Conservation (phyloP, 2,888 invertebrate genomes). For the Neoascia interrupta region DNA sequence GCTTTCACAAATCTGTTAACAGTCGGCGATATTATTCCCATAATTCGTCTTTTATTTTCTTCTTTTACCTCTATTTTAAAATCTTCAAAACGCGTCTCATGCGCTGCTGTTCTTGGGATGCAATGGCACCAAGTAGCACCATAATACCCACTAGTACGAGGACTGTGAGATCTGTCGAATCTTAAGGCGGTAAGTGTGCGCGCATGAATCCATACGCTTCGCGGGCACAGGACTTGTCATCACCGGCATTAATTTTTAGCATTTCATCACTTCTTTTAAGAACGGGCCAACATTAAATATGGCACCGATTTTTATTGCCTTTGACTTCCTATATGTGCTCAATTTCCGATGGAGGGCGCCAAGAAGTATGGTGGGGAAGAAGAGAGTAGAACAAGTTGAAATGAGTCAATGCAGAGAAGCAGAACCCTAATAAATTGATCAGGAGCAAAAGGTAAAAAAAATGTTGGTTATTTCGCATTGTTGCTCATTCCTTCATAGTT, state of each 20-base stretch:
- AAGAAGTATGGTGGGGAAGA: too few species aligned
- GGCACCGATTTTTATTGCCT: conserved; percentile 68
- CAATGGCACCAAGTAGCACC: conserved; percentile 45
- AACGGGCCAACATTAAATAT: conserved; percentile 66
- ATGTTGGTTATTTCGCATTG: too few species aligned
- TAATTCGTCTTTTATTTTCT: conserved; percentile 46
- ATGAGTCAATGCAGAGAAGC: too few species aligned
- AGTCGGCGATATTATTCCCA: conserved; percentile 77
- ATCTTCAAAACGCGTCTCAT: conserved; percentile 35
- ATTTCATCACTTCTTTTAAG: conserved; percentile 69
- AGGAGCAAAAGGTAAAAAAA: too few species aligned
- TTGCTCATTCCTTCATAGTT: too few species aligned
- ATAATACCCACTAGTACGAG: conserved; percentile 24
- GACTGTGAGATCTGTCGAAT: conserved; percentile 17
- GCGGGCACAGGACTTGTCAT: conserved; percentile 58
- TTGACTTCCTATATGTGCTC: conserved; percentile 67
- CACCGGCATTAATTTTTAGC: conserved; percentile 62
- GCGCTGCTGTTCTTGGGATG: conserved; percentile 38
- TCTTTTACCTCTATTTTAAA: conserved; percentile 56
- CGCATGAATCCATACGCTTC: conserved; percentile 5
- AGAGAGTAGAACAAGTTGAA: too few species aligned
- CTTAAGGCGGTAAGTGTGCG: conserved; percentile 56
- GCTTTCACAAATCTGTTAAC: conserved; percentile 78
- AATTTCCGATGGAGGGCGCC: conserved; percentile 63
- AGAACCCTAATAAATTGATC: too few species aligned